Conservation (phyloP, 1,140 invertebrate species). For the Zophobas atratus region DNA sequence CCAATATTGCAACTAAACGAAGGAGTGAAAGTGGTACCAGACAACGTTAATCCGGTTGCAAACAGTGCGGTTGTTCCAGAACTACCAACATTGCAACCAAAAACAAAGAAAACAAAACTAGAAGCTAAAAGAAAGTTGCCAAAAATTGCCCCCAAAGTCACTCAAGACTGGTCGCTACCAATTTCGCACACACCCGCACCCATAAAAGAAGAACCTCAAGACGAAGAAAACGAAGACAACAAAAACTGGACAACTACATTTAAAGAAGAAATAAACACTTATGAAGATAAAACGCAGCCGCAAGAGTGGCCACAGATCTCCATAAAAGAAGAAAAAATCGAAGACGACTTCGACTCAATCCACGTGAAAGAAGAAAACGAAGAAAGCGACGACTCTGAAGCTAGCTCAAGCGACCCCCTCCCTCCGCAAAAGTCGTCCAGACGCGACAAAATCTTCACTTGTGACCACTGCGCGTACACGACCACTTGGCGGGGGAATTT, state of each 20-base stretch:
- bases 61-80: no score
- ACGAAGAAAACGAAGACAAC: background rate
- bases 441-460: background rate
- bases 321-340: background rate
- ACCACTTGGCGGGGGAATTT: conserved; percentile 3
- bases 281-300: no score
- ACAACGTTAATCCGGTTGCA: no score
- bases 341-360: background rate
- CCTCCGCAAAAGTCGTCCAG: background rate
- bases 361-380: background rate
- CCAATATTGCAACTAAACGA: background rate
- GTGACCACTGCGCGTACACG: conserved; percentile 3
- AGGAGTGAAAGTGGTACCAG: background rate
- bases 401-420: no score
- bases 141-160: no score
- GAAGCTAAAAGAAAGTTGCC: no score
- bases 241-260: no score
- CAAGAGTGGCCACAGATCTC: background rate
- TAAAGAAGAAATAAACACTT: no score
- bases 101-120: no score
- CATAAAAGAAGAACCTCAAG: background rate
- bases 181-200: no score
- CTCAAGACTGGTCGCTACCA: no score
- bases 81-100: no score
- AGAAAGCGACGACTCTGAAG: background rate